Conservation (phyloP, 2,113 vertebrate species). For the Tragelaphus strepsiceros region DNA sequence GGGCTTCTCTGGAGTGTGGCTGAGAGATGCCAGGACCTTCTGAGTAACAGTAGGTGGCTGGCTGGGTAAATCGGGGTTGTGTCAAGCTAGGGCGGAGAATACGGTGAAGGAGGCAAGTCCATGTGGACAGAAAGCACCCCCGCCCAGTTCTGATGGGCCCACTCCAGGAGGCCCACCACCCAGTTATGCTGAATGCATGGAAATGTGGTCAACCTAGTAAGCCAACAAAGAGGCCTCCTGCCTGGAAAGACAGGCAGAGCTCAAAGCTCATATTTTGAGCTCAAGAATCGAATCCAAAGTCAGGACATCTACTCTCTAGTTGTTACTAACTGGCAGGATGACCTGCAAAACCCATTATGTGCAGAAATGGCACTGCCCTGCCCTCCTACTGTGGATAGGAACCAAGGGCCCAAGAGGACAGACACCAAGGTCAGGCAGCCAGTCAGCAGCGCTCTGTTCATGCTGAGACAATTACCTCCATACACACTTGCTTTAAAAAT, state of each 20-base stretch:
- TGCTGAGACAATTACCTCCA: accelerated
- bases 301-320: neutral
- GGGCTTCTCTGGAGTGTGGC: neutral
- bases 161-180: neutral
- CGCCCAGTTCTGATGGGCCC: accelerated
- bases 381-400: neutral
- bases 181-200: neutral
- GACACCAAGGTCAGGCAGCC: neutral
- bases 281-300: neutral
- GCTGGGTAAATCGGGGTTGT: neutral
- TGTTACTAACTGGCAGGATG: neutral
- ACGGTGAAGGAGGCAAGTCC: neutral
- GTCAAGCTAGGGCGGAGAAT: neutral
- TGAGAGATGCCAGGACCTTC: neutral
- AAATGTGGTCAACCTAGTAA: neutral
- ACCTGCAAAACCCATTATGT: neutral
- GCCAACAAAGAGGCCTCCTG: neutral
- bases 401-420: neutral
- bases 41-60: neutral
- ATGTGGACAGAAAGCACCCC: neutral
- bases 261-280: neutral
- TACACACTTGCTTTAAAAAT: neutral
- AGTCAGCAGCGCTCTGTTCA: neutral
- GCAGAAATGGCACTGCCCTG: neutral
- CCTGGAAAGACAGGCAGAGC: neutral